Evolutionary conservation across 2,797 vertebrate species (phyloP), one percentile per base, ranked within the genome.

Genomic region (Pantherophis alleghaniensis): DNA sequence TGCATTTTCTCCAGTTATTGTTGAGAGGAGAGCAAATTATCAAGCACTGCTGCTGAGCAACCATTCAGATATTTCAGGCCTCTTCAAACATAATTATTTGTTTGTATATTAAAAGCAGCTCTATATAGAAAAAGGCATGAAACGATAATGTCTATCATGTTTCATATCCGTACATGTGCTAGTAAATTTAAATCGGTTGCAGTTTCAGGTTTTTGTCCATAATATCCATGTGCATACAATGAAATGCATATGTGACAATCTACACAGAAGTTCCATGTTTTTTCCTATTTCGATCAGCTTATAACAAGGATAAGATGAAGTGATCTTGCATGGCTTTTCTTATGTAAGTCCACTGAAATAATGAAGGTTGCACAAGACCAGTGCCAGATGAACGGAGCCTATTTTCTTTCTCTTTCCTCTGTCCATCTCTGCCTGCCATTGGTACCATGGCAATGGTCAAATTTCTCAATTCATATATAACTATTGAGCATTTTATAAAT

Each of bases 401-500:
- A 42, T 66, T 91, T 91, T 83, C 13, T 93, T 59, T 89, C 57
- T 83, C 5, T n/a, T 13, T 83, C 42, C 79, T 83, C 79, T 74
- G 32, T 37, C 16, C 69, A 74, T 37, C 69, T 74, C 24, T 18
- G 2, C 3, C 69, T 47, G 88, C 10, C 88, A 95, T 95, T 95
- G 95, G 96, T 97, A 97, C 95, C 96, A 86, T 87, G 94, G 88
- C 92, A 91, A 92, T 13, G 26, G 56, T 87, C 89, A 91, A 92
- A 94, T 92, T 95, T 93, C 91, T 79, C 9, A 91, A 93, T 94
- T 94, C 4, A 91, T 83, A 89, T 93, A 74, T 61, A 94, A 95
- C 60, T 87, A 90, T 94, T 88, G 55, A 94, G 90, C 86, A 13
- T 93, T 96, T 97, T 96, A 93, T 94, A 95, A 95, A 94, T 94